These are phyloP conservation scores for Pelobates cultripes DNA, from an alignment of 2,797 vertebrate species.

Conservation along the genomic window DNA sequence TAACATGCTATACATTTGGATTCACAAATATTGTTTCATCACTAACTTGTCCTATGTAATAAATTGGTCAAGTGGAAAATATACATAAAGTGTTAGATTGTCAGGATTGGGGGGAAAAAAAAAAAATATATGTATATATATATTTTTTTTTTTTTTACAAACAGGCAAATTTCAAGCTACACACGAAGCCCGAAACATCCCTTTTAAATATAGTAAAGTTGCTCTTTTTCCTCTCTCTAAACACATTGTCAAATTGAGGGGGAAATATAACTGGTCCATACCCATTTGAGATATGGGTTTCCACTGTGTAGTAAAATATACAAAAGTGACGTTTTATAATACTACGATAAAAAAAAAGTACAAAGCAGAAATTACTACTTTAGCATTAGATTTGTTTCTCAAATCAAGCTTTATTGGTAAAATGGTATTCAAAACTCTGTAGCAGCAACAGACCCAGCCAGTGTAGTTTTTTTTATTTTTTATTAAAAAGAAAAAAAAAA, in stretches of 20 bases:
- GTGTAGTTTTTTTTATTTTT: slow-evolving; percentile 63
- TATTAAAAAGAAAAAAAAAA: slow-evolving; percentile 60
- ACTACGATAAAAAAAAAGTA: slow-evolving; percentile 64
- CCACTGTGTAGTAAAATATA: slow-evolving; percentile 41
- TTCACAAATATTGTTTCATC: slow-evolving; percentile 76
- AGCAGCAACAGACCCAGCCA: slow-evolving; percentile 80
- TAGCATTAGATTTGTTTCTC: slow-evolving; percentile 77
- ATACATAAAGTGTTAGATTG: slow-evolving; percentile 67
- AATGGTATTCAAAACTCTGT: slow-evolving; percentile 78
- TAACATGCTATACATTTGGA: slow-evolving; percentile 75
- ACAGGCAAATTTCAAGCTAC: slow-evolving; percentile 66
- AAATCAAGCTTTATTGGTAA: slow-evolving; percentile 86
- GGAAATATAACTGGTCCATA: neutral
- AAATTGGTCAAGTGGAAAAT: slow-evolving; percentile 68
- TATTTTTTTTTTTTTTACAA: too few relatives aligned
- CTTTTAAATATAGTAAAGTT: slow-evolving; percentile 14
- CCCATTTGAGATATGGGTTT: slow-evolving; percentile 69
- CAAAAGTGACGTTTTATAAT: slow-evolving; percentile 63
- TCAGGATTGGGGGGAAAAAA: slow-evolving; percentile 58
- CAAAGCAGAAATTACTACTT: slow-evolving; percentile 71
- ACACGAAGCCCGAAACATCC: slow-evolving; percentile 64
- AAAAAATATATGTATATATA: slow-evolving; percentile 66
- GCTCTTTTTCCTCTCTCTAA: neutral
- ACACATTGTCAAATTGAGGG: neutral
- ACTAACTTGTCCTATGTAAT: slow-evolving; percentile 69